A percentile compares a stretch with the other conserved stretches of the same genome.
Evolutionary conservation across 2,113 vertebrate genomes (phyloP).

Genomic region (Poecile atricapillus): DNA sequence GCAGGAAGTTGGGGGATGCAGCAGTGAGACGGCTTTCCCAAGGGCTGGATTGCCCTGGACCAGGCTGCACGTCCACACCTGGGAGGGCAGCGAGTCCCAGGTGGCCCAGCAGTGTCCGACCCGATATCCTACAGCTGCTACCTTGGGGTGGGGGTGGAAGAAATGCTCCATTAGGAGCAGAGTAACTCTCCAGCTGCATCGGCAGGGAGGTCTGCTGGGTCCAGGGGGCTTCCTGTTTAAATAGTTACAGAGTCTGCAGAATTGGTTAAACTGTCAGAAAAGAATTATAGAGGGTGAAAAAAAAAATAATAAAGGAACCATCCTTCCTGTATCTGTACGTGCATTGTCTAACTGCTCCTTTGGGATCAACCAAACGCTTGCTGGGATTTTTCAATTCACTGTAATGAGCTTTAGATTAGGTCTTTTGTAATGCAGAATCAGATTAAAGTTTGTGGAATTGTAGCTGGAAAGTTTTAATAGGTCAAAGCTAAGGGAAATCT

Average conservation of each 20-base stretch:
- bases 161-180: background rate
- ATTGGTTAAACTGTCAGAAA: conserved; percentile 28
- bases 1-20: conserved; percentile 46
- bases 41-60: background rate
- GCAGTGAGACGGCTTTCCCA: background rate
- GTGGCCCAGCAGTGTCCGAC: background rate
- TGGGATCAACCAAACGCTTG: background rate
- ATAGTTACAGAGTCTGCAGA: conserved; percentile 27
- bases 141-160: background rate
- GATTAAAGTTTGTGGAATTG: background rate
- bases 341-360: background rate
- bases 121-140: background rate
- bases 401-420: background rate
- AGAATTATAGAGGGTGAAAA: background rate
- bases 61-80: background rate
- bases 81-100: conserved; percentile 13
- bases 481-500: background rate
- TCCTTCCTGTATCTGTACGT: background rate
- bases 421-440: background rate
- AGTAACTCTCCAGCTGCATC: conserved; percentile 11
- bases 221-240: conserved; percentile 46
- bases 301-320: background rate
- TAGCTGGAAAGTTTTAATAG: background rate
- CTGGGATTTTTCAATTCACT: background rate
- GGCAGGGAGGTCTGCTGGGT: conserved; percentile 25